Conservation (phyloP, 2,797 vertebrate genomes). For the Dendrocincla fuliginosa region DNA sequence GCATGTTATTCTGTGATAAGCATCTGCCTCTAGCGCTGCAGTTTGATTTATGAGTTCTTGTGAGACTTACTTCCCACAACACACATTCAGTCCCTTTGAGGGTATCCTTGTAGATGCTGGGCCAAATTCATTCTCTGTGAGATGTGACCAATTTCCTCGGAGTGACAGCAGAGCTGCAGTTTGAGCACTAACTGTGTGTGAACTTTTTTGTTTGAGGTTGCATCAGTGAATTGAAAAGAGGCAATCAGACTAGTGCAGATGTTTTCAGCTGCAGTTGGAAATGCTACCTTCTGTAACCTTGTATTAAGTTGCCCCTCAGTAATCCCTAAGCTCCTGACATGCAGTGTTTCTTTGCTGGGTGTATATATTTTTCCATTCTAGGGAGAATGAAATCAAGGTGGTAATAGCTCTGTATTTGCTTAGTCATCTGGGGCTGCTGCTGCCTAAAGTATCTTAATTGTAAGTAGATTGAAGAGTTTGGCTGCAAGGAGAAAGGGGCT, state of each 20-base stretch:
- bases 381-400: background rate
- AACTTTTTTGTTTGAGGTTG: background rate
- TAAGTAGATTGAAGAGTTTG: background rate
- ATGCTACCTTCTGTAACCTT: background rate
- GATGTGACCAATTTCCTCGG: rapidly evolving
- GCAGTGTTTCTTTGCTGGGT: background rate
- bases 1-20: background rate
- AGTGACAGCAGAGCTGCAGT: background rate
- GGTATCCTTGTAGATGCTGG: background rate
- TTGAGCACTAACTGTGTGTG: background rate
- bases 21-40: background rate
- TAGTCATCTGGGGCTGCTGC: background rate
- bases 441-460: background rate
- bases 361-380: background rate
- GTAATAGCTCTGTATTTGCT: background rate
- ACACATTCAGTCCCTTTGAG: background rate
- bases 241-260: background rate
- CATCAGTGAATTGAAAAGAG: background rate
- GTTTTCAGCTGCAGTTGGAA: background rate
- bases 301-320: background rate
- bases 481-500: background rate
- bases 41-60: slow-evolving; percentile 17
- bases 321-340: background rate
- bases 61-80: background rate
- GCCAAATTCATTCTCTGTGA: background rate